Conservation (phyloP, 92 coral and sea anemone species). For the Actinernus sp. region DNA sequence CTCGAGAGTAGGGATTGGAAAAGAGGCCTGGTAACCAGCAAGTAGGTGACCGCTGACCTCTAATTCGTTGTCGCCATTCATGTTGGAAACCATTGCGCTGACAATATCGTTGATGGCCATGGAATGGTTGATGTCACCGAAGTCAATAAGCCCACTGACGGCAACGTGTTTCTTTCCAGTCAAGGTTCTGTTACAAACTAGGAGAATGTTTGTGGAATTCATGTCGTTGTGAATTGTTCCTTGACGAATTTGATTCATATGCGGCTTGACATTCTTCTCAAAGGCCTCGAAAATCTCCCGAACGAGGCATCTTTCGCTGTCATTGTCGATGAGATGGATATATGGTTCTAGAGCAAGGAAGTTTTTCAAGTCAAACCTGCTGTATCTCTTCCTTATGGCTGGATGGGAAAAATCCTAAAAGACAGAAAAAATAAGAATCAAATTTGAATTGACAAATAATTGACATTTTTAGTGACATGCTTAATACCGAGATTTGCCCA, state of each 20-base stretch:
- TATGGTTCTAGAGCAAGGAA: constrained; percentile 49
- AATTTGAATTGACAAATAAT: background rate
- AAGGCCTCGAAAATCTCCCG: constrained; percentile 28
- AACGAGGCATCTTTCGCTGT: constrained; percentile 20
- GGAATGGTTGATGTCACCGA: constrained; percentile 54
- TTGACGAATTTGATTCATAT: constrained; percentile 21
- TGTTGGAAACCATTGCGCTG: constrained; percentile 15
- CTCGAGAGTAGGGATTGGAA: constrained; percentile 53
- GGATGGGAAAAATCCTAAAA: constrained; percentile 43
- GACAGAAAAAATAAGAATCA: background rate
- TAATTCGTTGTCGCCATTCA: constrained; percentile 20
- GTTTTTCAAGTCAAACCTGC: constrained; percentile 55
- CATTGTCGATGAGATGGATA: constrained; percentile 19
- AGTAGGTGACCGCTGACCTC: constrained; percentile 48
- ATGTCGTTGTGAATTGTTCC: constrained; percentile 52
- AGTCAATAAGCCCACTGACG: constrained; percentile 56
- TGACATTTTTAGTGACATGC: background rate
- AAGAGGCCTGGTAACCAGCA: constrained; percentile 68
- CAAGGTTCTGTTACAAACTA: background rate
- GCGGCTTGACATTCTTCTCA: constrained; percentile 29
- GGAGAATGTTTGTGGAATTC: background rate
- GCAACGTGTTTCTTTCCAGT: background rate
- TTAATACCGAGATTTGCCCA: too few species aligned
- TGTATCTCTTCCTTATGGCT: constrained; percentile 12
- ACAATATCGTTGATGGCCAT: constrained; percentile 48